phyloP scores from a whole-genome alignment of 2,888 invertebrate genomes.

The Tuta absoluta region DNA sequence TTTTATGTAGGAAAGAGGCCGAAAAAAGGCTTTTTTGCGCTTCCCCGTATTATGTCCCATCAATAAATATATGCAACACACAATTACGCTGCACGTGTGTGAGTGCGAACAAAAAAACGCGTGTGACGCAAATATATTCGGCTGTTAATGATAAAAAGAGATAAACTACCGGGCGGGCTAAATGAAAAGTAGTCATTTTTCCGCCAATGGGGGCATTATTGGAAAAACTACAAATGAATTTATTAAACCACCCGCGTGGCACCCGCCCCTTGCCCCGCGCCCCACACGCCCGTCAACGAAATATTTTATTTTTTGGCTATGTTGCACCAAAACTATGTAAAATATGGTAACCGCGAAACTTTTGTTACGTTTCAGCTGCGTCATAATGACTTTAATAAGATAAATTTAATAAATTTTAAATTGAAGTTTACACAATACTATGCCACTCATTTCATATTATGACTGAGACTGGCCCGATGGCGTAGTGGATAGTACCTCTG shows the following conservation, averaged over 20 bases:
- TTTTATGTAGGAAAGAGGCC: slow-evolving; percentile 6
- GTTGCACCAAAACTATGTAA: slow-evolving; percentile 18
- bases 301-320: slow-evolving; percentile 64
- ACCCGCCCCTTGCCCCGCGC: slow-evolving; percentile 45
- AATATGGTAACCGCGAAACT: slow-evolving; percentile 17
- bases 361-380: background rate
- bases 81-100: slow-evolving; percentile 2
- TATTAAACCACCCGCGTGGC: slow-evolving; percentile 60
- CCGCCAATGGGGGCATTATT: slow-evolving; percentile 78
- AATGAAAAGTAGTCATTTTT: slow-evolving; percentile 77
- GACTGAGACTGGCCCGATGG: no score
- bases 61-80: slow-evolving; percentile 5
- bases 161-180: slow-evolving; percentile 56
- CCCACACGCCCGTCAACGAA: slow-evolving; percentile 44
- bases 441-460: no score
- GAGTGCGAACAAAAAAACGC: slow-evolving; percentile 25
- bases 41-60: background rate
- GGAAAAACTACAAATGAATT: slow-evolving; percentile 80
- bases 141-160: slow-evolving; percentile 52
- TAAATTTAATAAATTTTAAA: background rate
- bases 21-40: slow-evolving; percentile 10
- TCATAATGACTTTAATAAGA: background rate
- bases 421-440: background rate
- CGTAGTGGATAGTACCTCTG: no score
- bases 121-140: slow-evolving; percentile 32